phyloP scores from a whole-genome alignment of 2,113 vertebrate genomes.

The Siphamia tubifer region DNA sequence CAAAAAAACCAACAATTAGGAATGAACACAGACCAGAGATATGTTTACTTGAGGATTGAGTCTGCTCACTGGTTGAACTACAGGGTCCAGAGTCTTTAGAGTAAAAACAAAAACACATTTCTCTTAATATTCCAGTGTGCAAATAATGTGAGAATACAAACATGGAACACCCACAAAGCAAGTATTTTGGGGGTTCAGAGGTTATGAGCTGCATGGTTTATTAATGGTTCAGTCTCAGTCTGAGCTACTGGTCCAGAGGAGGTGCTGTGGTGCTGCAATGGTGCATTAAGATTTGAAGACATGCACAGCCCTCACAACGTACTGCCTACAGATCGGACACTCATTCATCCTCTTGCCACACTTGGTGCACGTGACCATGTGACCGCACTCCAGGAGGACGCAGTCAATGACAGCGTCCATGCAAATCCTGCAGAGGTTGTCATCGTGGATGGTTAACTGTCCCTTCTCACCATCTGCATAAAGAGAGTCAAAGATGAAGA shows the following conservation, averaged over 20 bases:
- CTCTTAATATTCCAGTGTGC: constrained; percentile 38
- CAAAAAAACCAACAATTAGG: no score
- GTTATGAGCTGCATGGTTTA: constrained; percentile 47
- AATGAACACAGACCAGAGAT: constrained; percentile 29
- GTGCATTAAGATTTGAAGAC: constrained; percentile 92
- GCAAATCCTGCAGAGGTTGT: constrained; percentile 96
- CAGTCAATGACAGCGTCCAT: constrained; percentile 97
- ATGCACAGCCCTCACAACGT: constrained; percentile 94
- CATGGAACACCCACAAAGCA: constrained; percentile 31
- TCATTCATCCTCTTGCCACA: constrained; percentile 98
- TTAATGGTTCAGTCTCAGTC: constrained; percentile 23
- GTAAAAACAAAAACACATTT: constrained; percentile 11
- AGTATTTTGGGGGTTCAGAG: constrained; percentile 12
- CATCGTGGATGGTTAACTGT: constrained; percentile 81
- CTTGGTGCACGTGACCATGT: constrained; percentile 99
- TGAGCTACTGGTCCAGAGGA: background rate
- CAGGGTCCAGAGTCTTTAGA: constrained; percentile 17
- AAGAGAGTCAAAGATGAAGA: background rate
- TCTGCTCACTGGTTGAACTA: constrained; percentile 19
- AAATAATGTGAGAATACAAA: constrained; percentile 51
- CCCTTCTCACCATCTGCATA: constrained; percentile 81
- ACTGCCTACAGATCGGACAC: constrained; percentile 98
- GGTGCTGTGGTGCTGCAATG: background rate
- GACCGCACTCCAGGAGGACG: constrained; percentile 96
- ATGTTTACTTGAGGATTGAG: constrained; percentile 37